Conservation (phyloP, 2,888 invertebrate species). For the Xiphydria camelus region DNA sequence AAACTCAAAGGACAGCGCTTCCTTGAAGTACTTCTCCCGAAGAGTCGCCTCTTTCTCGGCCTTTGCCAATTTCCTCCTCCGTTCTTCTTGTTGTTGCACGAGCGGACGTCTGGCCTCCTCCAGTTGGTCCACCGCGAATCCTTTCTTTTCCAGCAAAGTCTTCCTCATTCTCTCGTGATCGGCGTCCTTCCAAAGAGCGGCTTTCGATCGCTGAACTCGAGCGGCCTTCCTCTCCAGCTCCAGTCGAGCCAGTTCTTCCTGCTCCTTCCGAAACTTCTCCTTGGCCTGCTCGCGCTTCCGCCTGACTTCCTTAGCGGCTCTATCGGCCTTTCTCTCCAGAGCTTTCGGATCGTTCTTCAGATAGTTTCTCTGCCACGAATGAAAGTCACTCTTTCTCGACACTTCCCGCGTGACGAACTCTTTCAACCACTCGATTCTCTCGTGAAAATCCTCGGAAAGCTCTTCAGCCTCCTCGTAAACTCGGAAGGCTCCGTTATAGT, state of each 20-base stretch:
- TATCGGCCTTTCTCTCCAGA: constrained; percentile 28
- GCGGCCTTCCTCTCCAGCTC: constrained; percentile 28
- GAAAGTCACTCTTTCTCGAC: constrained; percentile 40
- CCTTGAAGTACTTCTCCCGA: constrained; percentile 25
- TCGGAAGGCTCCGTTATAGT: constrained; percentile 68
- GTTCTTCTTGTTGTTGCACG: constrained; percentile 62
- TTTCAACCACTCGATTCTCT: constrained; percentile 43
- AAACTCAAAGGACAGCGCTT: constrained; percentile 30
- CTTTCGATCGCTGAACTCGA: constrained; percentile 29
- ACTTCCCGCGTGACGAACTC: constrained; percentile 40
- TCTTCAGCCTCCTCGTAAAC: constrained; percentile 64
- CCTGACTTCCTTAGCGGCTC: constrained; percentile 50
- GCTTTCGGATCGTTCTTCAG: constrained; percentile 32
- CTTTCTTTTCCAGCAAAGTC: constrained; percentile 66
- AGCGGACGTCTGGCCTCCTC: constrained; percentile 65
- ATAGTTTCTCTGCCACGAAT: constrained; percentile 40
- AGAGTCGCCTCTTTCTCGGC: constrained; percentile 23
- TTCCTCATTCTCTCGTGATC: constrained; percentile 67
- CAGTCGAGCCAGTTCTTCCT: constrained; percentile 42
- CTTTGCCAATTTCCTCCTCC: constrained; percentile 59
- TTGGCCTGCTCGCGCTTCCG: constrained; percentile 63
- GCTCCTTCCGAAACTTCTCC: constrained; percentile 26
- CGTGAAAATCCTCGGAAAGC: constrained; percentile 51
- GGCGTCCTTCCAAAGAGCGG: constrained; percentile 65
- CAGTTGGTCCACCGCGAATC: constrained; percentile 64